Evolutionary conservation across 2,888 invertebrate genomes (phyloP), one percentile per base, ranked within the genome.

Genomic region (Diachrysia chrysitis): DNA sequence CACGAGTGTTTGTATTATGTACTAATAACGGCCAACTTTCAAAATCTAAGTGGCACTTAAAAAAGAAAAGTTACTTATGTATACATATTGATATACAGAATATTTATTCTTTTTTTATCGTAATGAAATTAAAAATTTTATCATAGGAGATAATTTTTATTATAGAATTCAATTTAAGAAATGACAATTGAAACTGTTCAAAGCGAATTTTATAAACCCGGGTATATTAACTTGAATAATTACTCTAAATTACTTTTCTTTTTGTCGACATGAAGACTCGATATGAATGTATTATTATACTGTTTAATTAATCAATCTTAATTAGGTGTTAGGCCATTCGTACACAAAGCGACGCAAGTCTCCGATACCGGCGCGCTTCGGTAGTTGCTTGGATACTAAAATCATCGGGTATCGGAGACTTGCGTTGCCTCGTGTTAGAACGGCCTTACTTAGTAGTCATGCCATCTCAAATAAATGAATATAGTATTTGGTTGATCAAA

Each of bases 1-100:
- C 29, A 42, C n/a, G 12, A 61, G 23, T 65, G 58, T 59, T 58
- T 63, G 14, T 32, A 57, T 16, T 25, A 16, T 59, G 23, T 63
- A 61, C 17, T 51, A 29, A 25, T 19, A 54, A 17, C 10, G 4
- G 42, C 42, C n/a, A 42, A 42, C n/a, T 42, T 5, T 42, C n/a
- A 42, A n/a, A 42, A n/a, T n/a, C 16, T 4, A 42, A 42, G n/a
- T 42, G n/a, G 42, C 42, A n/a, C 42, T 42, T 16, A 42, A 16
- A 42, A n/a, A 42, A n/a, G 42, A 42, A 42, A 42, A 5, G 42
- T 42, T 42, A 42, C 42, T 42, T 37, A 16, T 37, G 37, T 35
- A 35, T 35, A 37, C 37, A 37, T 37, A 37, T 37, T 37, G 37
- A 37, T 16, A 37, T 37, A 37, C 16, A 37, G 37, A 16, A 16